Conservation (phyloP, 2,888 invertebrate species). For the Pyrrhosoma nymphula region DNA sequence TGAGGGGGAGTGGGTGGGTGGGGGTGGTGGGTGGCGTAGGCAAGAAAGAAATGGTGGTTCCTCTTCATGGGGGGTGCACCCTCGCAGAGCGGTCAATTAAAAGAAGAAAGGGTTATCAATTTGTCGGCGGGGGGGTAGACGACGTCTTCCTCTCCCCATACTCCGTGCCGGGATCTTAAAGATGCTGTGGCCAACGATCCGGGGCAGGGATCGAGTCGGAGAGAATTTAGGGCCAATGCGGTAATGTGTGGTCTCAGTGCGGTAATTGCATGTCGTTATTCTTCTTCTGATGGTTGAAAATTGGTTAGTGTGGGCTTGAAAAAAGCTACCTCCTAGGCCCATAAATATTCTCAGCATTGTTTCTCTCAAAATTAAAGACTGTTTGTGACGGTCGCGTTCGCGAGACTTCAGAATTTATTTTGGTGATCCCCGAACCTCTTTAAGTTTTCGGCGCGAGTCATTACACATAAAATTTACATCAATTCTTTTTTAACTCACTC, state of each 20-base stretch:
- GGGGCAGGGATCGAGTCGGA: background rate
- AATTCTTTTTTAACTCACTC: too few species aligned
- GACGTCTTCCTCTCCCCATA: background rate
- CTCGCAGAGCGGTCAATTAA: slow-evolving; percentile 5
- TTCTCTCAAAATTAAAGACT: too few species aligned
- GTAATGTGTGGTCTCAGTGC: background rate
- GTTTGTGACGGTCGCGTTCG: too few species aligned
- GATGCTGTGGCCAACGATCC: background rate
- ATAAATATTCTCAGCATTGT: too few species aligned
- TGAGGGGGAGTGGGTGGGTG: background rate
- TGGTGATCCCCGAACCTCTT: too few species aligned
- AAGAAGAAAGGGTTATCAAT: slow-evolving; percentile 20
- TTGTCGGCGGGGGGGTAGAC: background rate
- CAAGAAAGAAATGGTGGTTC: background rate
- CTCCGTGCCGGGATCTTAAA: slow-evolving; percentile 6
- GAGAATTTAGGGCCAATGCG: background rate
- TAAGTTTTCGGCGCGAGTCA: too few species aligned
- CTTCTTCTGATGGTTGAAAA: background rate
- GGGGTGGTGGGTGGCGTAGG: background rate
- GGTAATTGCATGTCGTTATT: background rate
- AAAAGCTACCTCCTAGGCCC: too few species aligned
- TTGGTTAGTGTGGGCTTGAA: background rate
- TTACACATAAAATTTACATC: too few species aligned
- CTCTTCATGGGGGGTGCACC: background rate
- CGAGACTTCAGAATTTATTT: too few species aligned